Evolutionary conservation across 2,888 invertebrate species (phyloP), one percentile per base, ranked within the genome.

Genomic region (Beris morrisii): DNA sequence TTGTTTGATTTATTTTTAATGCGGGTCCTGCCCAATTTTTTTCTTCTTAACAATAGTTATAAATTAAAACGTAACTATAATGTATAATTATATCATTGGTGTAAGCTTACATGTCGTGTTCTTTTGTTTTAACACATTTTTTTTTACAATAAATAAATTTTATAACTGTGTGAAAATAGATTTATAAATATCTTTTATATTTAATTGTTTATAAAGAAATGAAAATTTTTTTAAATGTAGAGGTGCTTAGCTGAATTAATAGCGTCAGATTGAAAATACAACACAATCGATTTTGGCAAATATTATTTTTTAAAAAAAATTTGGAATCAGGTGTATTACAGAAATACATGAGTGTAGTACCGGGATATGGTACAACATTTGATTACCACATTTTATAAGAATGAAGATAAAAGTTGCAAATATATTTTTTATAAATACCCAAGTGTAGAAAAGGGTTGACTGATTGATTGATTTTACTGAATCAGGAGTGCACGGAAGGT

Each of bases 21-120:
- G 69, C 69, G 71, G 73, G 69, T 69, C 72, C 73, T 65, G 73
- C 73, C 72, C 71, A 73, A 69, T 68, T 70, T 69, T 67, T 59
- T 48, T 48, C n/a, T 54, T 64, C 48, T 48, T 48, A 13, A 15
- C 1, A 48, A 12, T 64, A 53, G 13, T 43, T 45, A 38, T 53
- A 43, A 53, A 44, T 54, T 44, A 45, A 43, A 64, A 55, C 44
- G 13, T 12, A 64, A 28, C 61, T 61, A 52, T 28, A 61, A 28
- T 32, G 32, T 50, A 38, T 46, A 50, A 61, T n/a, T 50, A 43
- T 61, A 50, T 61, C 50, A 43, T 61, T 61, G 61, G 61, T 61
- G 61, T 61, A 61, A 61, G 50, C 50, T 61, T 61, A 61, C 61
- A 44, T 38, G 22, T 61, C 50, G 61, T 61, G 61, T 61, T 38